phyloP scores from a whole-genome alignment of 2,113 vertebrate species.

The Scomber scombrus region DNA sequence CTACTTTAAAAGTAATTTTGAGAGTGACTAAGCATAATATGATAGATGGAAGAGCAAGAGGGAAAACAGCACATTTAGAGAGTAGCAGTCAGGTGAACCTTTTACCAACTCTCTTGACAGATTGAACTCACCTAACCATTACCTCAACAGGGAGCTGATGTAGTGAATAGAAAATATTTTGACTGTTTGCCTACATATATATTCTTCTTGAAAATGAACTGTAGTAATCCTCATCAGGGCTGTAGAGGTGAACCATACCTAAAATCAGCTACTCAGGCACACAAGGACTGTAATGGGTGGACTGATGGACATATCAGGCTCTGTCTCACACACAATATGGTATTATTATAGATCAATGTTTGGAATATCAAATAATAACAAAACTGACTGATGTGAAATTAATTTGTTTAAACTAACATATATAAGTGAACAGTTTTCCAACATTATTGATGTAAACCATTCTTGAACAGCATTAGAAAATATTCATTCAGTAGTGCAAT shows the following conservation, averaged over 20 bases:
- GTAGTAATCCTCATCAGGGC: background rate
- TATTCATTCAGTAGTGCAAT: too few species aligned
- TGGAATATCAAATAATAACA: background rate
- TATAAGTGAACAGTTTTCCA: too few species aligned
- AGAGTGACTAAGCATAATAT: background rate
- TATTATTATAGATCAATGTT: too few species aligned
- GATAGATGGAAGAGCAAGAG: background rate
- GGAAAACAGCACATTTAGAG: background rate
- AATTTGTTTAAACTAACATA: too few species aligned
- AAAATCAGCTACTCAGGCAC: too few species aligned
- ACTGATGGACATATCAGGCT: background rate
- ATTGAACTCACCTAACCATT: background rate
- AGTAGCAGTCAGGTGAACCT: background rate
- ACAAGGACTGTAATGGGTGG: background rate
- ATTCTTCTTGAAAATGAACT: background rate
- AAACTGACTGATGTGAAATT: background rate
- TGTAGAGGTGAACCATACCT: background rate
- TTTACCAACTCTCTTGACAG: background rate
- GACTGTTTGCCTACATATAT: background rate
- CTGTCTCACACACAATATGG: too few species aligned
- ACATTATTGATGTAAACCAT: too few species aligned
- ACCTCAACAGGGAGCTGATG: background rate
- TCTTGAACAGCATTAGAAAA: too few species aligned
- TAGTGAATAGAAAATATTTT: background rate
- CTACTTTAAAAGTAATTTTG: too few species aligned